A percentile compares a stretch with the other conserved stretches of the same genome.
phyloP scores from a whole-genome alignment of 2,888 invertebrate species.

The Chrysolina americana region DNA sequence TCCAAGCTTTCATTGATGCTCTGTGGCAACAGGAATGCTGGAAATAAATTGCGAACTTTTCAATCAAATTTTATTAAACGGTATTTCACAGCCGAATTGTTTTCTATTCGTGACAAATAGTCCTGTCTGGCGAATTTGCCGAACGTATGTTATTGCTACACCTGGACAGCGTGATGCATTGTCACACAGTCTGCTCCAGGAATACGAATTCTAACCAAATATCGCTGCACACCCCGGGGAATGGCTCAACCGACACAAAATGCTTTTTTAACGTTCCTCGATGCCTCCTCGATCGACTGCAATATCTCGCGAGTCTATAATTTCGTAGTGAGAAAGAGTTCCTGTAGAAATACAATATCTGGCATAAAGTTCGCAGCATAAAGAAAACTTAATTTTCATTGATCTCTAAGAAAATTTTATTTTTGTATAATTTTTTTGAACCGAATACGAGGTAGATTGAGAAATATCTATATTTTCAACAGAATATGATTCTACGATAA shows the following conservation, averaged over 20 bases:
- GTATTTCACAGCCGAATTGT: slow-evolving; percentile 10
- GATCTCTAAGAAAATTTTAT: too few species aligned
- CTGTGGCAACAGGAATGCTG: neutral
- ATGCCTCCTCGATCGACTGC: slow-evolving; percentile 20
- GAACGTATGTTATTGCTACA: slow-evolving; percentile 39
- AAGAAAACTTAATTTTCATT: too few species aligned
- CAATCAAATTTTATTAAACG: slow-evolving; percentile 17
- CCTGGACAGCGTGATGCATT: slow-evolving; percentile 42
- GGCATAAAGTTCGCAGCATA: too few species aligned
- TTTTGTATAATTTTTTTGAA: too few species aligned
- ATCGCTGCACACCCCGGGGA: slow-evolving; percentile 34
- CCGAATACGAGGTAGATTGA: too few species aligned
- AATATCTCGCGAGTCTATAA: slow-evolving; percentile 34
- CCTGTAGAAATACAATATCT: too few species aligned
- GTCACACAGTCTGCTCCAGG: slow-evolving; percentile 29
- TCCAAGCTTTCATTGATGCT: too few species aligned
- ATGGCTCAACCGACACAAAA: slow-evolving; percentile 33
- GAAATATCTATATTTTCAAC: too few species aligned
- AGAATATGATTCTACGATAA: too few species aligned
- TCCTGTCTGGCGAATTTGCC: slow-evolving; percentile 32
- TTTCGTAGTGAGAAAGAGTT: slow-evolving; percentile 27
- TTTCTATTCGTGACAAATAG: slow-evolving; percentile 39
- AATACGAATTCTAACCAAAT: slow-evolving; percentile 42
- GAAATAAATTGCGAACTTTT: neutral
- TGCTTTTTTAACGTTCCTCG: slow-evolving; percentile 35